Evolutionary conservation across 2,797 vertebrate species (phyloP), one percentile per base, ranked within the genome.

Genomic region (Naso thynnoides): DNA sequence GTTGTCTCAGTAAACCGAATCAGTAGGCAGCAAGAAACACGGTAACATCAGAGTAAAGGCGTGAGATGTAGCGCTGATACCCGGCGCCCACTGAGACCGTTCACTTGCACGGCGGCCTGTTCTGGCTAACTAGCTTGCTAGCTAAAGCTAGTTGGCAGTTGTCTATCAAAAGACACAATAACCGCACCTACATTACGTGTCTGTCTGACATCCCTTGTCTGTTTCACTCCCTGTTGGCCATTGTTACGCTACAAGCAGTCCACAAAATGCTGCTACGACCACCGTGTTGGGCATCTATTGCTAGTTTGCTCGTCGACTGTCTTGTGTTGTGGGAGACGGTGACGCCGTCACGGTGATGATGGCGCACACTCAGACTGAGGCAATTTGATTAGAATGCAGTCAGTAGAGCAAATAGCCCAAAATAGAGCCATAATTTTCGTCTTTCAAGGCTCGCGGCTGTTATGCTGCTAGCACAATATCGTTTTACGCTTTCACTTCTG

Each of bases 321-420:
- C 87, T 87, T 89, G 80, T 94, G 91, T 93, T 93, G 81, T 87
- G 85, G 83, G 85, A 86, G 87, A 91, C 84, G 81, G 82, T 90
- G 89, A 92, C 89, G 88, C 85, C 89, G 90, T 91, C 89, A 93
- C 85, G 78, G 90, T 82, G 88, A 90, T 92, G 91, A 92, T 93
- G 92, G 90, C 92, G 92, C 89, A 93, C 90, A 91, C 90, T 92
- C 86, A 81, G 86, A 86, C 79, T 65, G 81, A 61, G 79, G 82
- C 79, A 82, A 66, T 90, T 87, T 82, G 73, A 82, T 72, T 73
- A 87, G 74, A 87, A 86, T 73, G 69, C 70, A 81, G 60, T 81
- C 78, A 86, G 0, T 66, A 63, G 31, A 70, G 62, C 39, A 44
- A 29, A 66, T 72, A 52, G 73, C 70, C 75, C 39, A 61, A 76